Evolutionary conservation across 1,140 invertebrate genomes (phyloP).

Genomic region (Cryptotermes secundus): DNA sequence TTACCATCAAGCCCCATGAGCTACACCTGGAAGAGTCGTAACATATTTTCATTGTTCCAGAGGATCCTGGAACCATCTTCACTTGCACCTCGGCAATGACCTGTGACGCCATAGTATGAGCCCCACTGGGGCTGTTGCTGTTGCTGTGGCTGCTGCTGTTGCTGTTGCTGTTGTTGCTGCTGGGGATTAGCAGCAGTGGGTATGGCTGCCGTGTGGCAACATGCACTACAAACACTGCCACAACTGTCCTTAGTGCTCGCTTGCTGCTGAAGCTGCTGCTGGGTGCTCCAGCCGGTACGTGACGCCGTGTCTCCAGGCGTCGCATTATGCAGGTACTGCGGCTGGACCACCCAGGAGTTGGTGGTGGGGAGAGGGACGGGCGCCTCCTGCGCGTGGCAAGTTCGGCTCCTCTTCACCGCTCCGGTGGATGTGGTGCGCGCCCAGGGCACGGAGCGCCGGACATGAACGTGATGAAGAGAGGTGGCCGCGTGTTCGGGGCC

Average conservation of each 20-base stretch:
- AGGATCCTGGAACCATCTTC: slow-evolving; percentile 36
- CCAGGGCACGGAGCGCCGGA: slow-evolving; percentile 6
- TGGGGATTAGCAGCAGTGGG: not conserved
- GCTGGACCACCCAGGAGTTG: not conserved
- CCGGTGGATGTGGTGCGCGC: not conserved
- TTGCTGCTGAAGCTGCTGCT: slow-evolving; percentile 5
- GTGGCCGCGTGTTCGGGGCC: slow-evolving; percentile 34
- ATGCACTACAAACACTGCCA: not conserved
- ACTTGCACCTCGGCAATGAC: slow-evolving; percentile 31
- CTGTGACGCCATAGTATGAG: slow-evolving; percentile 29
- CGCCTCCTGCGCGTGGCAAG: not conserved
- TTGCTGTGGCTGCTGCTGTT: slow-evolving; percentile 21
- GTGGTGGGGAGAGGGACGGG: not conserved
- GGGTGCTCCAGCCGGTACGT: not conserved
- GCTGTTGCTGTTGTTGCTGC: too few relatives aligned
- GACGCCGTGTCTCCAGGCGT: not conserved
- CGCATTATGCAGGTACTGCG: not conserved
- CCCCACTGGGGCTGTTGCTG: slow-evolving; percentile 34
- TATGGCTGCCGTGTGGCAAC: slow-evolving; percentile 9
- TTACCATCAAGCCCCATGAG: not conserved
- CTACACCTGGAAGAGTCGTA: slow-evolving; percentile 38
- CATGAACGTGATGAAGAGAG: not conserved
- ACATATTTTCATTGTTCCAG: slow-evolving; percentile 39
- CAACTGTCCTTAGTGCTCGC: not conserved
- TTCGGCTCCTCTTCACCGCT: slow-evolving; percentile 28